Conservation (phyloP, 2,797 vertebrate genomes). For the Halcyon leucocephala region DNA sequence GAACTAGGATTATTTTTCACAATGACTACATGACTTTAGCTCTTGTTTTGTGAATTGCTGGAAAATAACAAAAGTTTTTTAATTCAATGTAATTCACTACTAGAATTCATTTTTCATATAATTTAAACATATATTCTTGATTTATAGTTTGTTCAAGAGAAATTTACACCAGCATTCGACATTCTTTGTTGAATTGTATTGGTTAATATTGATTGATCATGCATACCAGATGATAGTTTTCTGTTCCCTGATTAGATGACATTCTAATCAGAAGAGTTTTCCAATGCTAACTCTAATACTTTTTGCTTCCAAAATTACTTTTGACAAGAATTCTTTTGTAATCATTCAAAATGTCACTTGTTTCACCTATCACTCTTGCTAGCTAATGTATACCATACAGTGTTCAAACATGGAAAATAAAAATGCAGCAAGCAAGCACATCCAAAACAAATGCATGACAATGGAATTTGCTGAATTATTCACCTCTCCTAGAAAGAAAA, state of each 20-base stretch:
- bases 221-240: not conserved
- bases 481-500: not conserved
- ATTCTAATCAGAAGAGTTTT: not conserved
- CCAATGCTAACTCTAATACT: not conserved
- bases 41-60: not conserved
- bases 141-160: slow-evolving; percentile 36
- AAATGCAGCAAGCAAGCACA: not conserved
- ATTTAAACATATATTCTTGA: slow-evolving; percentile 11
- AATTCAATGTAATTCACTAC: not conserved
- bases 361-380: not conserved
- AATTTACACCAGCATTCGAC: slow-evolving; percentile 30
- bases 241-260: slow-evolving; percentile 27
- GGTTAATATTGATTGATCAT: slow-evolving; percentile 45
- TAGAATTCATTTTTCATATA: not conserved
- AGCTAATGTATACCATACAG: not conserved
- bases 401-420: not conserved
- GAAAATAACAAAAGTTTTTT: not conserved
- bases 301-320: slow-evolving; percentile 56
- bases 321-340: not conserved
- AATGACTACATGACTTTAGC: not conserved
- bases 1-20: not conserved
- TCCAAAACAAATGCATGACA: not conserved
- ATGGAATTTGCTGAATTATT: not conserved
- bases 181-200: not conserved
- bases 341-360: not conserved